phyloP scores from a whole-genome alignment of 2,113 vertebrate species.

The Actinemys pallida region DNA sequence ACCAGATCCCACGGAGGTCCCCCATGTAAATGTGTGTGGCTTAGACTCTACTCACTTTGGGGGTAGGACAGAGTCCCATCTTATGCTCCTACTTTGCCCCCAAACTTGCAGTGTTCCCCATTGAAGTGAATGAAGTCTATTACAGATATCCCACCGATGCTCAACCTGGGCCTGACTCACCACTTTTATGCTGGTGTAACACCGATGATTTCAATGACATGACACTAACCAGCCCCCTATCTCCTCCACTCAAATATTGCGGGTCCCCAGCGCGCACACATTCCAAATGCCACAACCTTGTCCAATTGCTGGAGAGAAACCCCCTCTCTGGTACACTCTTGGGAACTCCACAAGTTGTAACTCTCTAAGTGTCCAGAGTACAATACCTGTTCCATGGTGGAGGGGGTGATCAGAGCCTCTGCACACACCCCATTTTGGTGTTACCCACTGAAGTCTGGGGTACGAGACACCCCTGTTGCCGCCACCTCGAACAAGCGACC shows the following conservation, averaged over 20 bases:
- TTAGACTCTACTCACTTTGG: not conserved
- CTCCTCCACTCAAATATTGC: not conserved
- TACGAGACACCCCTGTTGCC: not conserved
- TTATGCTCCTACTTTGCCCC: not conserved
- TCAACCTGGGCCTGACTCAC: not conserved
- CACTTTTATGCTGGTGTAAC: not conserved
- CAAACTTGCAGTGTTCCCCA: not conserved
- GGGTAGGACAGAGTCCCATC: not conserved
- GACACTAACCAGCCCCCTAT: not conserved
- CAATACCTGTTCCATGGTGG: not conserved
- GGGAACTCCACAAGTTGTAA: not conserved
- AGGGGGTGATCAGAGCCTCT: not conserved
- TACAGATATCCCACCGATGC: not conserved
- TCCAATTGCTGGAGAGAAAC: not conserved
- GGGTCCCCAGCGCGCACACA: not conserved
- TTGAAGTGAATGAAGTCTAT: not conserved
- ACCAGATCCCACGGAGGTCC: not conserved
- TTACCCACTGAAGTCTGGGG: not conserved
- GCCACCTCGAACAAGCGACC: not conserved
- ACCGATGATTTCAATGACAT: not conserved
- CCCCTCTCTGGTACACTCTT: not conserved
- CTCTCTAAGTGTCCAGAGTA: not conserved
- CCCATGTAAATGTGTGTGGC: not conserved
- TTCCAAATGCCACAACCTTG: not conserved
- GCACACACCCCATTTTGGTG: not conserved